These are phyloP conservation scores for Parnassius glacialis DNA, from an alignment of 2,888 invertebrate species.

Conservation along the genomic window DNA sequence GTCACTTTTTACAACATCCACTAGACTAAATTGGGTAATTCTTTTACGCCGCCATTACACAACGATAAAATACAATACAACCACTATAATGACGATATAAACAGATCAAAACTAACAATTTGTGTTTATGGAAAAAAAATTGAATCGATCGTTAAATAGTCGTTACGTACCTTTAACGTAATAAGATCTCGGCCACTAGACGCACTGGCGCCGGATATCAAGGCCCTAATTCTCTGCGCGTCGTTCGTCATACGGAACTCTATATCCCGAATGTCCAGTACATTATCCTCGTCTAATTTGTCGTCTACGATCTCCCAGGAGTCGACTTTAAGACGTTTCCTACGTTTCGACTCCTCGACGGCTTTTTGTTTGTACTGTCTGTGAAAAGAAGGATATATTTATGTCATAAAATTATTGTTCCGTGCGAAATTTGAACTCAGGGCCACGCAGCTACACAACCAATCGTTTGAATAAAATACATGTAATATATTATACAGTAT, in stretches of 20 bases:
- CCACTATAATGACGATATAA: too few relatives aligned
- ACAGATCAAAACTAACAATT: too few relatives aligned
- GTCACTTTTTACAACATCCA: too few relatives aligned
- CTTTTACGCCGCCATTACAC: too few relatives aligned
- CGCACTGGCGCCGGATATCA: slow-evolving; percentile 63
- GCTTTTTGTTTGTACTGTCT: slow-evolving; percentile 84
- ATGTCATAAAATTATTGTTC: background rate
- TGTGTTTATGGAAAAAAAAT: too few relatives aligned
- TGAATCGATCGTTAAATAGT: background rate
- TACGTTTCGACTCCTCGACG: slow-evolving; percentile 83
- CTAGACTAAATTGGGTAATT: too few relatives aligned
- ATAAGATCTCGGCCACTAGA: slow-evolving; percentile 62
- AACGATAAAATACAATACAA: too few relatives aligned
- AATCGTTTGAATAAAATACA: too few relatives aligned
- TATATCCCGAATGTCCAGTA: slow-evolving; percentile 89
- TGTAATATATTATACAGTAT: too few relatives aligned
- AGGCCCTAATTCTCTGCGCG: slow-evolving; percentile 84
- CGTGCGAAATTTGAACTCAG: too few relatives aligned
- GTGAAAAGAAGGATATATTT: slow-evolving; percentile 14
- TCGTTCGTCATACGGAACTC: slow-evolving; percentile 93
- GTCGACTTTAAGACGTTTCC: slow-evolving; percentile 88
- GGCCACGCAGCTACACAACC: too few relatives aligned
- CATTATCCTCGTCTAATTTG: slow-evolving; percentile 74
- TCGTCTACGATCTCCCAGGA: slow-evolving; percentile 85
- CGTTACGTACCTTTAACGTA: slow-evolving; percentile 56